Percentiles rank a stretch among this genome's conserved stretches.
phyloP scores from a whole-genome alignment of 2,888 invertebrate genomes.

The Meliscaeva auricollis region DNA sequence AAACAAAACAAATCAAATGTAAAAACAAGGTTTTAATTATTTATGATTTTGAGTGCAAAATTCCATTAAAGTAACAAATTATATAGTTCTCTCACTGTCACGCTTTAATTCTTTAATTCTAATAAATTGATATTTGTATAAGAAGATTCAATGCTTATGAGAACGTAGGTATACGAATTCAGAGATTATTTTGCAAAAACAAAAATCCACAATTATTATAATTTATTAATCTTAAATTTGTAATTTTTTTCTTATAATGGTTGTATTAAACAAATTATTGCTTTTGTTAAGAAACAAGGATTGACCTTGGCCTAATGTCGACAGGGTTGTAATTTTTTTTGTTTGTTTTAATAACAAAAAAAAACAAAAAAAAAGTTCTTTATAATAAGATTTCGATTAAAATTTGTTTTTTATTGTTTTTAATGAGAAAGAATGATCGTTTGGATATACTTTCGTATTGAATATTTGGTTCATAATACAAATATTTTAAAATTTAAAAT shows the following conservation, averaged over 20 bases:
- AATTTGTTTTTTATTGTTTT: slow-evolving; percentile 1
- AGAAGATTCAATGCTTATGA: not conserved
- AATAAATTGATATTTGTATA: not conserved
- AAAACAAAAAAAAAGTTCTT: not conserved
- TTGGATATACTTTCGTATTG: not conserved
- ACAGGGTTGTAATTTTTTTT: not conserved
- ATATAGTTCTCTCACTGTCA: not conserved
- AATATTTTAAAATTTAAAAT: no score
- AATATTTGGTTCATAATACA: not conserved
- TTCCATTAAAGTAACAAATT: not conserved
- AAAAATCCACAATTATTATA: slow-evolving; percentile 6
- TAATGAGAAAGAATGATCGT: not conserved
- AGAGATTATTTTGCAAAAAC: not conserved
- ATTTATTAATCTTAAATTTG: slow-evolving; percentile 2
- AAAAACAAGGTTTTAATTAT: not conserved
- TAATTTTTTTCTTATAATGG: not conserved
- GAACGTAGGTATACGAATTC: not conserved
- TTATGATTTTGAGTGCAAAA: not conserved
- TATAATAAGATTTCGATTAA: not conserved
- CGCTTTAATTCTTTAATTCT: not conserved
- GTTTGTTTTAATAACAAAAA: not conserved
- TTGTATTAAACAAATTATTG: slow-evolving; percentile 4
- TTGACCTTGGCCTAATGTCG: slow-evolving; percentile 18
- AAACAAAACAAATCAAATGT: no score
- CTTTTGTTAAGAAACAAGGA: not conserved